A percentile compares a stretch with the other conserved stretches of the same genome.
Conservation (phyloP, 2,797 vertebrate species). For the Emydoidea blandingii region DNA sequence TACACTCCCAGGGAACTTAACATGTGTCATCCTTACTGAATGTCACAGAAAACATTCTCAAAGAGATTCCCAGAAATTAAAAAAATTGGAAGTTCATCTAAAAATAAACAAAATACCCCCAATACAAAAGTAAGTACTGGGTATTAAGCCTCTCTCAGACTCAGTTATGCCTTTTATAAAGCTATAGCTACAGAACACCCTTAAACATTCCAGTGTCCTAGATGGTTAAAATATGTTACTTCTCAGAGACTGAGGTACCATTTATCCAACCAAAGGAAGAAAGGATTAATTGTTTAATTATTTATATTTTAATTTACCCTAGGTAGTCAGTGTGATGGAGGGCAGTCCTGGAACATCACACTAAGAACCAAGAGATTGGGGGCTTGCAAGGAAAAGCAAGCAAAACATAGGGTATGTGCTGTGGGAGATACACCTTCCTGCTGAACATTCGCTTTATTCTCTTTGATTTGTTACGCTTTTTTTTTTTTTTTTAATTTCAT, state of each 20-base stretch:
- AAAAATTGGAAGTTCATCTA: background rate
- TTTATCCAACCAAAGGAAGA: rapidly evolving
- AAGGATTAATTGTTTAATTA: background rate
- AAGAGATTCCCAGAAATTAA: background rate
- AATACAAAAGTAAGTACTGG: background rate
- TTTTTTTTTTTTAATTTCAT: background rate
- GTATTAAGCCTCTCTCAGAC: background rate
- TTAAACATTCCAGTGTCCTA: background rate
- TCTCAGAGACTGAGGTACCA: background rate
- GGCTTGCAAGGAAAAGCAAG: background rate
- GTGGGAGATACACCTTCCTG: background rate
- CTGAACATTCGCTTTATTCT: background rate
- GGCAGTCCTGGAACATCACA: background rate
- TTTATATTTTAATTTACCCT: background rate
- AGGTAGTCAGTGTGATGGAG: background rate
- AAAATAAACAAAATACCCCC: background rate
- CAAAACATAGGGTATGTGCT: background rate
- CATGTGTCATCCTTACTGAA: background rate
- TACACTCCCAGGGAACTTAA: background rate
- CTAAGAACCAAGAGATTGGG: background rate
- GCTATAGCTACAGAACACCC: background rate
- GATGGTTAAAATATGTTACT: background rate
- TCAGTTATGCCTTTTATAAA: background rate
- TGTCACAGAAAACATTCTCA: background rate
- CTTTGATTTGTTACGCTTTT: background rate